Conservation (phyloP, 1,140 invertebrate species). For the Anoplophora glabripennis region DNA sequence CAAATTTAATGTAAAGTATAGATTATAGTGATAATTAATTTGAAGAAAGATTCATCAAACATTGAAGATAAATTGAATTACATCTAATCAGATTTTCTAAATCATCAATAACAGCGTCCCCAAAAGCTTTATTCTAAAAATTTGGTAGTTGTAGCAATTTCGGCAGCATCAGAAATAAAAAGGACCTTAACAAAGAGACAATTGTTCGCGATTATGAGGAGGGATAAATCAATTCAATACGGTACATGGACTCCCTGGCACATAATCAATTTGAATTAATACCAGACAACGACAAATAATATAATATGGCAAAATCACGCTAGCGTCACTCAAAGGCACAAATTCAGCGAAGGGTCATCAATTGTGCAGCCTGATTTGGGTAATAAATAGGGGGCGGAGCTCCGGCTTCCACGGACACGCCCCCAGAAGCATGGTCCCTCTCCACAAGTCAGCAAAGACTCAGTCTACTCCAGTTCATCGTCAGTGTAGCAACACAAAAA, state of each 20-base stretch:
- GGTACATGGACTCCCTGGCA: background rate
- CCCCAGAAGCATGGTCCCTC: slow-evolving; percentile 31
- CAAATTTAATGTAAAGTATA: too few species aligned
- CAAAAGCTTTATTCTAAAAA: too few species aligned
- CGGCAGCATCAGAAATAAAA: too few species aligned
- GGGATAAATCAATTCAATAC: slow-evolving; percentile 1
- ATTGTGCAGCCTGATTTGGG: slow-evolving; percentile 35
- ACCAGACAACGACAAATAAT: slow-evolving; percentile 41
- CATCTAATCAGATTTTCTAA: too few species aligned
- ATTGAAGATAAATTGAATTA: too few species aligned
- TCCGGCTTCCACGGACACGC: slow-evolving; percentile 16
- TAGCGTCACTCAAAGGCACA: slow-evolving; percentile 31
- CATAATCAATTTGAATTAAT: slow-evolving; percentile 43
- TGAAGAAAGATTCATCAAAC: too few species aligned
- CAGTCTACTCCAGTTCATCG: slow-evolving; percentile 28
- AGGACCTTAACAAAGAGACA: too few species aligned
- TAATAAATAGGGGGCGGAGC: slow-evolving; percentile 38
- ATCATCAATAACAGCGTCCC: too few species aligned
- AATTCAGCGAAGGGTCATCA: slow-evolving; percentile 38
- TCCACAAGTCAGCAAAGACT: slow-evolving; percentile 19
- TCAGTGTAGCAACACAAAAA: slow-evolving; percentile 25
- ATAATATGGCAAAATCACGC: slow-evolving; percentile 43
- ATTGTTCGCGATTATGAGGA: too few species aligned
- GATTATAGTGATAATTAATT: too few species aligned
- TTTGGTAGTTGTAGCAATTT: too few species aligned